These are phyloP conservation scores for Lypha dubia DNA, from an alignment of 2,888 invertebrate genomes.

Conservation along the genomic window DNA sequence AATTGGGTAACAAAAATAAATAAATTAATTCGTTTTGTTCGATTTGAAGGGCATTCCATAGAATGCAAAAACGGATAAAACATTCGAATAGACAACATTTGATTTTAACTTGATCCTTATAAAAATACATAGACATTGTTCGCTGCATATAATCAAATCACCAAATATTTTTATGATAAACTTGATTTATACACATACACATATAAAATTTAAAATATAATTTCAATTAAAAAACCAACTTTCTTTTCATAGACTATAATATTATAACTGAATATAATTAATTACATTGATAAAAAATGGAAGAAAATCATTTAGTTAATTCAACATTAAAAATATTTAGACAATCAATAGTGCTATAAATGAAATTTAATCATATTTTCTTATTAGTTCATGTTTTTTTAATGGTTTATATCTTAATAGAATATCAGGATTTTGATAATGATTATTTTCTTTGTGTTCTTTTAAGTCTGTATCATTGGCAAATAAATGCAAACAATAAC, in stretches of 20 bases:
- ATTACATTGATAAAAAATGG: neutral
- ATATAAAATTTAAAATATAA: neutral
- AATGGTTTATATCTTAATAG: constrained; percentile 59
- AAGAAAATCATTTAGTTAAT: constrained; percentile 7
- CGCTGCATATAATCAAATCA: no score
- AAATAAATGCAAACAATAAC: constrained; percentile 73
- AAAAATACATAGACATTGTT: no score
- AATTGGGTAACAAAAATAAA: no score
- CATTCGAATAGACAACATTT: no score
- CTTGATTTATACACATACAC: no score
- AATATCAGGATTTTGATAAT: constrained; percentile 40
- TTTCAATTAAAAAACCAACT: neutral
- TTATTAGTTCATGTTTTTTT: neutral
- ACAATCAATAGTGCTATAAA: neutral
- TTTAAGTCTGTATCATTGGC: constrained; percentile 48
- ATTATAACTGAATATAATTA: neutral
- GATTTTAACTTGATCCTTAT: no score
- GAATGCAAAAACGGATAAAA: no score
- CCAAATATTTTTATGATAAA: no score
- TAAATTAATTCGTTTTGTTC: no score
- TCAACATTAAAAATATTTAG: constrained; percentile 4
- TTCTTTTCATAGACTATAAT: neutral
- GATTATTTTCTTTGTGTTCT: constrained; percentile 59
- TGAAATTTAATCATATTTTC: constrained; percentile 7
- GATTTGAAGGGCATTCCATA: no score